Conservation (phyloP, 2,888 invertebrate species). For the Hermodice carunculata region DNA sequence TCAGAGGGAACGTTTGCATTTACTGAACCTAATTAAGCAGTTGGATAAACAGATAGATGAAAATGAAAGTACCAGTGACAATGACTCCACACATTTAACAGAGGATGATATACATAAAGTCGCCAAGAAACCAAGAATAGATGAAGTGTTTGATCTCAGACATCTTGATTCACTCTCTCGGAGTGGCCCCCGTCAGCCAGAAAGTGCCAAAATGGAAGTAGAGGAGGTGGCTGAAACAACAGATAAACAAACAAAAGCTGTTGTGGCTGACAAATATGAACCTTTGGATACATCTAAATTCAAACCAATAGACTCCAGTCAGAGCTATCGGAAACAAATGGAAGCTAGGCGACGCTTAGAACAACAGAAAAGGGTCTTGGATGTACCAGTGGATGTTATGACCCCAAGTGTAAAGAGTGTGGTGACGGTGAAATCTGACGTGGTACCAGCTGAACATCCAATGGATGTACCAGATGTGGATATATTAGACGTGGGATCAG, state of each 20-base stretch:
- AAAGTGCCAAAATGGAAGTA: too few species aligned
- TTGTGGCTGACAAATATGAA: background rate
- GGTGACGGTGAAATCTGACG: background rate
- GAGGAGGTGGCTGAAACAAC: too few species aligned
- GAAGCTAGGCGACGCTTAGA: slow-evolving; percentile 50
- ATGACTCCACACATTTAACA: too few species aligned
- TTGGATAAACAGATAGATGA: too few species aligned
- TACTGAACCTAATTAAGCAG: slow-evolving; percentile 64
- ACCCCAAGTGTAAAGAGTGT: background rate
- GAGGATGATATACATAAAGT: too few species aligned
- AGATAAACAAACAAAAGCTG: too few species aligned
- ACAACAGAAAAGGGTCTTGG: slow-evolving; percentile 22
- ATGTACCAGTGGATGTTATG: background rate
- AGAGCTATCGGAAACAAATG: slow-evolving; percentile 61
- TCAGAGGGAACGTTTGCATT: slow-evolving; percentile 63
- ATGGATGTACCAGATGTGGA: slow-evolving; percentile 37
- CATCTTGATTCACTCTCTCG: too few species aligned
- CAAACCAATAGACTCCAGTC: slow-evolving; percentile 46
- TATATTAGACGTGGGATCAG: slow-evolving; percentile 28
- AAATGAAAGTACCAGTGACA: too few species aligned
- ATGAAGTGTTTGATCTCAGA: too few species aligned
- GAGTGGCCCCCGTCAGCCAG: too few species aligned
- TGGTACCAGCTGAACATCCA: background rate
- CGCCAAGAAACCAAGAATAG: too few species aligned
- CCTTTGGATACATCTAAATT: slow-evolving; percentile 11